Percentiles rank a stretch among this genome's conserved stretches.
Evolutionary conservation across 1,140 invertebrate species (phyloP).

Genomic region (Aphis craccivora): DNA sequence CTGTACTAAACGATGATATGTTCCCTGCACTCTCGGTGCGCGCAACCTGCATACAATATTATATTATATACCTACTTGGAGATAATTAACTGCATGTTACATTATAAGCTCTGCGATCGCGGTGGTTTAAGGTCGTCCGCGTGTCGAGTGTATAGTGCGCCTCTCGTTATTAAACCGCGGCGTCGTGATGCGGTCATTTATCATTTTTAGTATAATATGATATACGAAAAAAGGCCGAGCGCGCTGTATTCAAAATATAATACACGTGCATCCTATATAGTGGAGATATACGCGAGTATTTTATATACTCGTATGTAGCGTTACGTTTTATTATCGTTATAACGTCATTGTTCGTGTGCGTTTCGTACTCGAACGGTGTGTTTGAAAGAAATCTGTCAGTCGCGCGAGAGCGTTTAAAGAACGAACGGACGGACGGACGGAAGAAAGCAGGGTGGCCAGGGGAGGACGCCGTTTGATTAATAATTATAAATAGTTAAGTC

Average conservation of each 20-base stretch:
- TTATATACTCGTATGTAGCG: no score
- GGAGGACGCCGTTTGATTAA: slow-evolving; percentile 36
- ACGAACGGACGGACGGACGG: not conserved
- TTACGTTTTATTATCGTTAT: slow-evolving; percentile 8
- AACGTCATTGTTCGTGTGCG: slow-evolving; percentile 15
- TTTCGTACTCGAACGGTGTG: slow-evolving; percentile 20
- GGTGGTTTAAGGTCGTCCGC: not conserved
- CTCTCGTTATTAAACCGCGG: not conserved
- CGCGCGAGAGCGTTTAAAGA: not conserved
- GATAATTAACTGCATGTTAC: slow-evolving; percentile 27
- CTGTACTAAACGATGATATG: not conserved
- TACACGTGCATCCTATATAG: not conserved
- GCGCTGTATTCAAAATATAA: slow-evolving; percentile 19
- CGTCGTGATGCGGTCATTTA: not conserved
- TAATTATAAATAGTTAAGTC: slow-evolving; percentile 28
- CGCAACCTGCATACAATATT: slow-evolving; percentile 1
- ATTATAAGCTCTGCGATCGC: not conserved
- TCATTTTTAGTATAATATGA: slow-evolving; percentile 12
- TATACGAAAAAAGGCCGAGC: not conserved
- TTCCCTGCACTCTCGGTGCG: not conserved
- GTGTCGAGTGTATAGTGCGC: not conserved
- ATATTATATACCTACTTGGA: not conserved
- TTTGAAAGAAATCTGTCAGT: slow-evolving; percentile 50
- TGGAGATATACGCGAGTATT: not conserved
- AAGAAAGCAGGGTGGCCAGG: not conserved